Evolutionary conservation across 2,797 vertebrate species (phyloP).

Genomic region (Loriculus beryllinus): DNA sequence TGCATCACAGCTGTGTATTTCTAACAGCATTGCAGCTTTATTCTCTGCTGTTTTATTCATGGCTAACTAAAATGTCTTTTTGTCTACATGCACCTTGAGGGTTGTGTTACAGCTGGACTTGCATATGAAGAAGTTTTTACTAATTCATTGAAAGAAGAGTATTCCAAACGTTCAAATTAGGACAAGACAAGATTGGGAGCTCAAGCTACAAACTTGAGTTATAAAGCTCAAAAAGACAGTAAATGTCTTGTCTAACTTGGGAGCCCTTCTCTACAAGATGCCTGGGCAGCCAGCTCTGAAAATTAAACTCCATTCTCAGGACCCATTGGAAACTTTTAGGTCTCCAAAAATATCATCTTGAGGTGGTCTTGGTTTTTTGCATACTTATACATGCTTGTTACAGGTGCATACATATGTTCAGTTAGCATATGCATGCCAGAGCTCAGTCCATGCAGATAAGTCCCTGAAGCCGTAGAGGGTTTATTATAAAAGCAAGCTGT

Average conservation of each 20-base stretch:
- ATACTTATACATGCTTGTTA: not conserved
- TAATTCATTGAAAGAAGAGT: not conserved
- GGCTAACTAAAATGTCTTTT: not conserved
- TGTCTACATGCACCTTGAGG: not conserved
- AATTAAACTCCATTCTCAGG: not conserved
- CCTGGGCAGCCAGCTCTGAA: not conserved
- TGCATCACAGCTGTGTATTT: not conserved
- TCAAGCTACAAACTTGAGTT: not conserved
- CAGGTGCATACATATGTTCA: accelerated
- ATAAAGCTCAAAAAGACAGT: not conserved
- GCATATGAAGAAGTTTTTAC: not conserved
- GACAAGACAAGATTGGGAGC: not conserved
- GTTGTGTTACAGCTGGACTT: not conserved
- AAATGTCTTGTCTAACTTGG: not conserved
- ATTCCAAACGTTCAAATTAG: not conserved
- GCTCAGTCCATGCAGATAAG: not conserved
- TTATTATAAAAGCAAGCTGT: not conserved
- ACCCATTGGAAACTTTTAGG: not conserved
- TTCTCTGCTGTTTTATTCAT: slow-evolving; percentile 10
- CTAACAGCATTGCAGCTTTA: not conserved
- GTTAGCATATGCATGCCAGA: not conserved
- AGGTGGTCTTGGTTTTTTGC: not conserved
- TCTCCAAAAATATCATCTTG: not conserved
- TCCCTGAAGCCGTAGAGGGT: not conserved
- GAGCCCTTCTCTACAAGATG: not conserved